Conservation (phyloP, 1,140 invertebrate genomes). For the Drosophila tristis region DNA sequence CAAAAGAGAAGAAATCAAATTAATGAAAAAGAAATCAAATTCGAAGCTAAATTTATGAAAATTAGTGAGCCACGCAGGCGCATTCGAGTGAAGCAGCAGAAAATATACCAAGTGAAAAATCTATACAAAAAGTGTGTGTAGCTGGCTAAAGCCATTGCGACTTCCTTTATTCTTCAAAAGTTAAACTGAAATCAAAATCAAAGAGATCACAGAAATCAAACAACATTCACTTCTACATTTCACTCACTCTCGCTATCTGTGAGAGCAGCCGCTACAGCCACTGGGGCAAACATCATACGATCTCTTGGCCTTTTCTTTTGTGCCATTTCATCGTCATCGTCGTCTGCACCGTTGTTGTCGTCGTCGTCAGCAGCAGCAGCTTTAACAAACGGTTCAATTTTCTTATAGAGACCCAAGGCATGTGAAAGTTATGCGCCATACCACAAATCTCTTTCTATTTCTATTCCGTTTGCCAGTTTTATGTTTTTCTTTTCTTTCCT, state of each 20-base stretch:
- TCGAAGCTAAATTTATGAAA: constrained; percentile 50
- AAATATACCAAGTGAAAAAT: constrained; percentile 26
- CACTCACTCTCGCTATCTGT: constrained; percentile 49
- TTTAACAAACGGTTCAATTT: constrained; percentile 66
- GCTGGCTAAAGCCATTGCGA: constrained; percentile 14
- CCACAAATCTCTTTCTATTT: constrained; percentile 60
- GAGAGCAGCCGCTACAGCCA: not conserved
- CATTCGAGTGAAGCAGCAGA: constrained; percentile 18
- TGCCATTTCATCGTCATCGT: constrained; percentile 52
- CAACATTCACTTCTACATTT: constrained; percentile 32
- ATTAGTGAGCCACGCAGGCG: constrained; percentile 68
- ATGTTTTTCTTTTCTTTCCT: constrained; percentile 54
- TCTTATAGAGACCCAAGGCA: constrained; percentile 32
- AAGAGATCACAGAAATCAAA: not conserved
- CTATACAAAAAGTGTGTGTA: constrained; percentile 9
- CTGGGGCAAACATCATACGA: constrained; percentile 4
- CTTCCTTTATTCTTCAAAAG: constrained; percentile 12
- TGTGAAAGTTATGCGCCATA: constrained; percentile 68
- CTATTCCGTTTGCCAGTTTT: constrained; percentile 51
- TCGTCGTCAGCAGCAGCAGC: constrained; percentile 32
- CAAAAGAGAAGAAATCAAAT: constrained; percentile 53
- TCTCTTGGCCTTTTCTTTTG: constrained; percentile 44
- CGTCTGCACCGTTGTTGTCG: not conserved
- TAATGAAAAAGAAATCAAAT: constrained; percentile 73
- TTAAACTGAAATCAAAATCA: not conserved